These are phyloP conservation scores for Helicoverpa zea DNA, from an alignment of 1,140 invertebrate genomes.

Conservation along the genomic window DNA sequence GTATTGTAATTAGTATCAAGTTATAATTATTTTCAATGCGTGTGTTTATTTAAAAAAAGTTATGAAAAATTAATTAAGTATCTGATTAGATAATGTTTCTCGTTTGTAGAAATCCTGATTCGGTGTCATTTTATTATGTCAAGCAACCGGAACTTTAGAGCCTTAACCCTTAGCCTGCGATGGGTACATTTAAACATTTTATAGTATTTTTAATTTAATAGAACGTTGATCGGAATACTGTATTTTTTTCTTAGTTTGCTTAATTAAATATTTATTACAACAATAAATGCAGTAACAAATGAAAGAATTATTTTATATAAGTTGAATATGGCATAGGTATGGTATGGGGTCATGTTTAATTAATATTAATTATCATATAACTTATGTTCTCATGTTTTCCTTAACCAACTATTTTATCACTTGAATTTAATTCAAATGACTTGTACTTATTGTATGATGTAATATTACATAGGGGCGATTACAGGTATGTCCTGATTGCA, in stretches of 20 bases:
- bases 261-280: no score
- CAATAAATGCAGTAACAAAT: no score
- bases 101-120: not conserved
- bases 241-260: no score
- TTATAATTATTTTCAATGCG: not conserved
- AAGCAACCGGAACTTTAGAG: no score
- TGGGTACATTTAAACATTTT: no score
- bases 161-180: no score
- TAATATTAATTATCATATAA: constrained; percentile 12
- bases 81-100: constrained; percentile 1
- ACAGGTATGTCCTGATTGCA: no score
- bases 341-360: not conserved
- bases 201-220: no score
- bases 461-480: no score
- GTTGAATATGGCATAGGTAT: not conserved
- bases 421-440: no score
- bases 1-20: not conserved
- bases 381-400: not conserved
- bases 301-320: not conserved
- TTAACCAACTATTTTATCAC: not conserved
- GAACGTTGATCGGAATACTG: no score
- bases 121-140: not conserved
- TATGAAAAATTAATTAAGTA: not conserved
- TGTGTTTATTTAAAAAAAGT: not conserved
- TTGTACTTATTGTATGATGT: no score